phyloP scores from a whole-genome alignment of 2,113 vertebrate genomes.

The Burhinus oedicnemus region DNA sequence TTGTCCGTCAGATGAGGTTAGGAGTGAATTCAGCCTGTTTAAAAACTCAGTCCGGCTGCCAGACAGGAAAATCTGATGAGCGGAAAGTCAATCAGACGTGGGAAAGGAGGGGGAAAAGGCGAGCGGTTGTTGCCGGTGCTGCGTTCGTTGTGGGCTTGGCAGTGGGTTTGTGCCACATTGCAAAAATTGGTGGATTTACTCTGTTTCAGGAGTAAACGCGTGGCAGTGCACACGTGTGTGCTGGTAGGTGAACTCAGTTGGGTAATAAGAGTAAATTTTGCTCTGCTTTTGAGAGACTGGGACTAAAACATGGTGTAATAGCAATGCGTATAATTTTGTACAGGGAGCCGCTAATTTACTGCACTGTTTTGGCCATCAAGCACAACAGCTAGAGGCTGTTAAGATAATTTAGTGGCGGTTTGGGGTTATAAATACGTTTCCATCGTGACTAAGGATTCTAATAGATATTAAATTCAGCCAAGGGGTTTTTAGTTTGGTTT shows the following conservation, averaged over 20 bases:
- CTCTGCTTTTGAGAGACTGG: not conserved
- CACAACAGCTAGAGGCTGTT: slow-evolving; percentile 16
- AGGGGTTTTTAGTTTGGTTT: not conserved
- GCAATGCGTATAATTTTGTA: not conserved
- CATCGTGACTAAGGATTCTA: slow-evolving; percentile 46
- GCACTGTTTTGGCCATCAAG: slow-evolving; percentile 34
- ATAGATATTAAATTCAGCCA: slow-evolving; percentile 20
- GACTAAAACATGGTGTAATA: not conserved
- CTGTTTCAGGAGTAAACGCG: rapidly evolving
- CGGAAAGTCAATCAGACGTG: not conserved
- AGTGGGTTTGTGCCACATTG: not conserved
- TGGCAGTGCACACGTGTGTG: not conserved
- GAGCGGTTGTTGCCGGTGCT: not conserved
- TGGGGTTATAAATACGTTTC: slow-evolving; percentile 65
- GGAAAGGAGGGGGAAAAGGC: slow-evolving; percentile 11
- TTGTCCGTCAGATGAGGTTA: not conserved
- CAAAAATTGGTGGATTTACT: not conserved
- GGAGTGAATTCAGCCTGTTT: not conserved
- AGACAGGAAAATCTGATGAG: slow-evolving; percentile 27
- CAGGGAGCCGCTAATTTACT: not conserved
- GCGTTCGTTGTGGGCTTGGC: not conserved
- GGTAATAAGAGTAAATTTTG: not conserved
- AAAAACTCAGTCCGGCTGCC: not conserved
- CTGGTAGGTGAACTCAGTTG: not conserved
- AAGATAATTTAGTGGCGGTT: slow-evolving; percentile 51